These are phyloP conservation scores for Drosophila erecta DNA, from an alignment of 1,140 invertebrate species.

Conservation along the genomic window DNA sequence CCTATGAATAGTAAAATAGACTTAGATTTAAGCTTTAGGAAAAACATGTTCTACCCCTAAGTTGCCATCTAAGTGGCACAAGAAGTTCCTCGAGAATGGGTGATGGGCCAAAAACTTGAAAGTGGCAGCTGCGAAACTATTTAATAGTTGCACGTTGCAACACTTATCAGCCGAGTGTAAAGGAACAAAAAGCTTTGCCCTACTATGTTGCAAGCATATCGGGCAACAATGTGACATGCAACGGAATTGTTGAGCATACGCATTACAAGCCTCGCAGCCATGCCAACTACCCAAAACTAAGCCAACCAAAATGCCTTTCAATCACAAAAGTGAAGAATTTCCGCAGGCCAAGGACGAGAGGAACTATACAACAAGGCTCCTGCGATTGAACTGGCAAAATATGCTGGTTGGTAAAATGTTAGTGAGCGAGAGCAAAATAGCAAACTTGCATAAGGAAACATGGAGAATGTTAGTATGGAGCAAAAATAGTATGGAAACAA, in stretches of 20 bases:
- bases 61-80: conserved; percentile 54
- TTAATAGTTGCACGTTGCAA: conserved; percentile 74
- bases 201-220: conserved; percentile 60
- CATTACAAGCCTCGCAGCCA: conserved; percentile 26
- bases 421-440: not conserved
- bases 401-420: conserved; percentile 13
- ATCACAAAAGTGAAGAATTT: conserved; percentile 40
- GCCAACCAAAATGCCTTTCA: conserved; percentile 53
- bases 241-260: conserved; percentile 57
- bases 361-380: conserved; percentile 5
- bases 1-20: not conserved
- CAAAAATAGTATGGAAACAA: conserved; percentile 29
- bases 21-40: not conserved
- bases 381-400: conserved; percentile 42
- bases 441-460: conserved; percentile 40
- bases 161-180: conserved; percentile 49
- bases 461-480: too few species aligned
- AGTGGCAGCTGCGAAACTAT: conserved; percentile 70
- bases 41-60: conserved; percentile 7
- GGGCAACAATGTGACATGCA: conserved; percentile 72
- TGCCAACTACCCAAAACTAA: conserved; percentile 3
- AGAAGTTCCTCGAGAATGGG: conserved; percentile 29
- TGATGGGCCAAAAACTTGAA: conserved; percentile 53
- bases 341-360: conserved; percentile 14
- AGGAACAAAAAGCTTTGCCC: conserved; percentile 20